Evolutionary conservation across 2,113 vertebrate genomes (phyloP).

Genomic region (Lota lota): DNA sequence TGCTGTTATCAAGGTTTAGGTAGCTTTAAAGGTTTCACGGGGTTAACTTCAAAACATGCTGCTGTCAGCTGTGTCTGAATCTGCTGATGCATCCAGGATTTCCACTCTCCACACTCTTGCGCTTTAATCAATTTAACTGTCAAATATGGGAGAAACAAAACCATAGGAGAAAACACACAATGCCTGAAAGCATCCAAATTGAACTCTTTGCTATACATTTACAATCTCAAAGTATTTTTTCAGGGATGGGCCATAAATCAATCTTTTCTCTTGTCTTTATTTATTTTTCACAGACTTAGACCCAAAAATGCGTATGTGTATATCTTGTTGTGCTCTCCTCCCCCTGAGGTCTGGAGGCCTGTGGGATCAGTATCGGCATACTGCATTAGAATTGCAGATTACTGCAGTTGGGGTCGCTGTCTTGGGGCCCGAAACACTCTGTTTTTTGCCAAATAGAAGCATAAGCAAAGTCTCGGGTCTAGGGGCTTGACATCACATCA

Average conservation of each 20-base stretch:
- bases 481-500: neutral
- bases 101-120: neutral
- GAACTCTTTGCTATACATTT: too few relatives aligned
- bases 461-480: neutral
- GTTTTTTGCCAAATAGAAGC: constrained; percentile 21
- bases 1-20: neutral
- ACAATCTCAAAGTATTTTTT: too few relatives aligned
- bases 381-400: constrained; percentile 61
- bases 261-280: too few relatives aligned
- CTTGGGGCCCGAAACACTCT: constrained; percentile 22
- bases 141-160: neutral
- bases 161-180: neutral
- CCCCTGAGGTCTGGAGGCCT: neutral
- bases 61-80: constrained; percentile 10
- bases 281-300: too few relatives aligned
- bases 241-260: too few relatives aligned
- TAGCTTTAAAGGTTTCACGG: neutral
- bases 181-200: too few relatives aligned
- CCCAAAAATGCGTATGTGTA: neutral
- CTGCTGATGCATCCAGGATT: neutral
- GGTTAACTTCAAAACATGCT: constrained; percentile 3
- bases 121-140: neutral
- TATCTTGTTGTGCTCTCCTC: neutral
- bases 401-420: constrained; percentile 26
- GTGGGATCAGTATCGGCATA: neutral